Evolutionary conservation across 2,888 invertebrate species (phyloP), one percentile per base, ranked within the genome.

Genomic region (Dynastes tityus): DNA sequence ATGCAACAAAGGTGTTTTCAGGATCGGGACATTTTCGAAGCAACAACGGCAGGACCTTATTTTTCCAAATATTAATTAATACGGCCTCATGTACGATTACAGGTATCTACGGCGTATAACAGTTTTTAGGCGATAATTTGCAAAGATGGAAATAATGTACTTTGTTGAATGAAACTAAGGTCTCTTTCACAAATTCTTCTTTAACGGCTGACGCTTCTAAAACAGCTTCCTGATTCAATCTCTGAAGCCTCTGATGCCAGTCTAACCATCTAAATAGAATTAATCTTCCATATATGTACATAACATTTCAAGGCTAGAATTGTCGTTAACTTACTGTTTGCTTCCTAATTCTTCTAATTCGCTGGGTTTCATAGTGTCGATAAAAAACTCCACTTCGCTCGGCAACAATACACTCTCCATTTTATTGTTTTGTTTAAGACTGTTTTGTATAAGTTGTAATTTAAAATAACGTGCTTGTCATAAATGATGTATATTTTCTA

Each of bases 161-260:
- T 91, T 96, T 96, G 83, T 93, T 93, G 85, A 91, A 91, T 2
- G 93, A 91, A 80, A 96, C 92, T 8, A 97, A 90, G 71, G 93
- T 92, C 89, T 97, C 97, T 89, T 96, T 97, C 0, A 97, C 94
- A 75, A 92, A 91, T 88, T 98, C 97, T 88, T 97, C 96, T 82
- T 93, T 93, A 85, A 94, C 90, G 37, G 92, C 91, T 11, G 92
- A 91, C 0, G 96, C 96, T 90, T 97, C 97, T 61, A 96, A 87
- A 63, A 95, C 92, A 1, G 96, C 96, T 89, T 97, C 96, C 88
- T 97, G 96, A 85, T 96, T 96, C 11, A 98, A 87, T 87, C 96
- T 95, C 85, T 97, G 95, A 8, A 97, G 87, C 84, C 94, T 91
- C 86, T 96, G 94, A 86, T 97, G 97, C 89, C 92, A 93, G 83